Conservation (phyloP, 2,888 invertebrate species). For the Ophion slaviceki region DNA sequence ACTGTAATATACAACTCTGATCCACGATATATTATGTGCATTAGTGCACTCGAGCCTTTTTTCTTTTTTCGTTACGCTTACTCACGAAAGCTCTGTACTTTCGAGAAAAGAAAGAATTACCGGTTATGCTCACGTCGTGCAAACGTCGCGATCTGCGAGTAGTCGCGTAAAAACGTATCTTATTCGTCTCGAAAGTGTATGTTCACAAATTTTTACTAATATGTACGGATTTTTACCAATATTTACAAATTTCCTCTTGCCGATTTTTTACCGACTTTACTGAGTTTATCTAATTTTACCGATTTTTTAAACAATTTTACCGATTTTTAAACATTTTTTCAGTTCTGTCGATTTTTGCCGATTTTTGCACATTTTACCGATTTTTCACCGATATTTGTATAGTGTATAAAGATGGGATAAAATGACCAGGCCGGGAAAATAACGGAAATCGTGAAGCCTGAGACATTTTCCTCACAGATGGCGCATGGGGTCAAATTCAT, state of each 20-base stretch:
- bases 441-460: background rate
- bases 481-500: constrained; percentile 8
- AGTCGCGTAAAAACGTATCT: background rate
- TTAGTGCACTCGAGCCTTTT: constrained; percentile 13
- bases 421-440: background rate
- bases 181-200: background rate
- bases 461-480: background rate
- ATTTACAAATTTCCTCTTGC: background rate
- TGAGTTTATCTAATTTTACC: background rate
- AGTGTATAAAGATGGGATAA: background rate
- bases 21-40: constrained; percentile 38
- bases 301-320: background rate
- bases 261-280: background rate
- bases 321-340: background rate
- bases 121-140: background rate
- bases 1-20: constrained; percentile 32
- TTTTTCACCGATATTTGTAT: background rate
- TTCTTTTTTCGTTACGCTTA: background rate
- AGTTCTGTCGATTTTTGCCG: too few species aligned
- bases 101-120: background rate
- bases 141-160: background rate
- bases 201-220: too few species aligned
- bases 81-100: background rate
- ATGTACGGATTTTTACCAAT: background rate
- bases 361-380: background rate